Evolutionary conservation across 2,888 invertebrate species (phyloP), one percentile per base, ranked within the genome.

Genomic region (Onchidella celtica): DNA sequence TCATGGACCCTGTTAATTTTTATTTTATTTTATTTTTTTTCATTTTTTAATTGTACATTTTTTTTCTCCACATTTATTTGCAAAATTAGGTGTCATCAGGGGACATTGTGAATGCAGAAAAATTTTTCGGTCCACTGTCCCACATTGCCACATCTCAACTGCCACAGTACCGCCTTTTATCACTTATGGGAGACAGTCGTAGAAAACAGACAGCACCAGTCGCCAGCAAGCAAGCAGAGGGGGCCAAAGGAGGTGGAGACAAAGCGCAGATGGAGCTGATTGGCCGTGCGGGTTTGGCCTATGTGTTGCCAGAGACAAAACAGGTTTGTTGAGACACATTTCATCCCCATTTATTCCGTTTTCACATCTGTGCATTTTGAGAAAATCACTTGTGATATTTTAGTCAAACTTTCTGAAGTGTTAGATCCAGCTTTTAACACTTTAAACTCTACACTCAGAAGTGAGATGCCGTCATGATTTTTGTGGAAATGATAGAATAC

Each of bases 31-130:
- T n/a, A n/a, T n/a, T n/a, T n/a, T n/a, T n/a, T n/a, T n/a, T n/a
- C n/a, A n/a, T n/a, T n/a, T n/a, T n/a, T n/a, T n/a, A n/a, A n/a
- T n/a, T n/a, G n/a, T n/a, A n/a, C n/a, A n/a, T n/a, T n/a, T n/a
- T n/a, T n/a, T n/a, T n/a, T n/a, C n/a, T n/a, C n/a, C n/a, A n/a
- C n/a, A n/a, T n/a, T n/a, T n/a, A n/a, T n/a, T n/a, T n/a, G n/a
- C n/a, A n/a, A n/a, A n/a, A n/a, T n/a, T 83, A 92, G 92, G 89
- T 93, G 11, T 90, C 90, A n/a, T 87, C 91, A 1, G 81, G 87
- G 27, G 92, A 93, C 83, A 90, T 92, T 70, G 85, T 90, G 27
- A 89, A 90, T 84, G 92, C 93, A 32, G 92, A 93, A 82, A 89
- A 90, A 81, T 84, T 92, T 78, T 92, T 92, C 88, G 91, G 92